Evolutionary conservation across 2,888 invertebrate genomes (phyloP), one percentile per base, ranked within the genome.

Genomic region (Athrips mouffetella): DNA sequence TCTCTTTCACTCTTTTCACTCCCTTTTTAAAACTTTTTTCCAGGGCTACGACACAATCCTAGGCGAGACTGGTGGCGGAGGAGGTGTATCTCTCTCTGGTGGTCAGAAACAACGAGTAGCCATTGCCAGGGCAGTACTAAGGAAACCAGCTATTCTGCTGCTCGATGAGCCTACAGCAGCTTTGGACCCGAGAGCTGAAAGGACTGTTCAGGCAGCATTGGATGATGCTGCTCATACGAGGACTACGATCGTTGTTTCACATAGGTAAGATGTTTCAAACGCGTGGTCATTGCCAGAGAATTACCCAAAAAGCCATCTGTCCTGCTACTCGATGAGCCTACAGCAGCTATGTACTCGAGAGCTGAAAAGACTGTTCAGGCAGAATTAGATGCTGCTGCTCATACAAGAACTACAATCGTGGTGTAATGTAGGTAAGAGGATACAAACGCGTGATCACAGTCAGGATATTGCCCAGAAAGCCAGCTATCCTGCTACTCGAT

Each of bases 111-210:
- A 96, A 68, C 89, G 95, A 45, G 91, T 96, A 45, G 95, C 95
- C 15, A 94, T 96, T 50, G 96, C 96, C 0, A 86, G 96, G 45
- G 95, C 96, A 0, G 73, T 96, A 37, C 90, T 96, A 5, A 81
- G 94, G 27, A 86, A 91, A 53, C 96, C 96, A 0, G 91, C 90
- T 37, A 90, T 96, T 30, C 80, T 94, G 45, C 76, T 94, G 47
- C 79, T 94, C 54, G 96, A 96, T 67, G 96, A 96, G 73, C 96
- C 95, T 0, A 96, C 96, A 0, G 95, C 95, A 0, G 96, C 96
- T 0, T 77, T 96, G 48, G 96, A 96, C 79, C 91, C 93, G 2
- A 91, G 92, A 49, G 93, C 94, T 27, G 96, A 96, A 75, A 89
- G 91, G 29, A 91, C 89, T 73, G 86, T 87, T 0, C 86, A 86